Conservation (phyloP, 2,113 vertebrate genomes). For the Marcusenius ussheri region DNA sequence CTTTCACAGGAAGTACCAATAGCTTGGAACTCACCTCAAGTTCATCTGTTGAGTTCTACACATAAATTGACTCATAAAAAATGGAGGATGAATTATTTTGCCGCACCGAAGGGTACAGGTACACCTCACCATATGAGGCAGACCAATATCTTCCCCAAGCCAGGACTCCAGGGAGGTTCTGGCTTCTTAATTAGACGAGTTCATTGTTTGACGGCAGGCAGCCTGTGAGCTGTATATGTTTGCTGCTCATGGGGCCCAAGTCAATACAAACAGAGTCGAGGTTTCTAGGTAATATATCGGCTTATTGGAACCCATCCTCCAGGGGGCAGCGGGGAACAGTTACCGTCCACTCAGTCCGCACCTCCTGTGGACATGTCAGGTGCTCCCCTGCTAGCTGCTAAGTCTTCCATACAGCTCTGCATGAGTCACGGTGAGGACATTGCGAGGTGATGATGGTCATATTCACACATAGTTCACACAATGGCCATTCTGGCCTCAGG, state of each 20-base stretch:
- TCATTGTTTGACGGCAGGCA: not conserved
- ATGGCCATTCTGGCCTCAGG: not conserved
- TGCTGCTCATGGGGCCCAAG: not conserved
- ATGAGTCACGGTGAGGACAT: not conserved
- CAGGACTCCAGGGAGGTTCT: not conserved
- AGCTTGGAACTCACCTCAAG: conserved; percentile 5
- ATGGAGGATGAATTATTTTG: not conserved
- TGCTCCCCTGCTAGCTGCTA: not conserved
- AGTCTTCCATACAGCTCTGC: not conserved
- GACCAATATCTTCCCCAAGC: not conserved
- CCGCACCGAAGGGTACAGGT: not conserved
- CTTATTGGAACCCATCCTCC: not conserved
- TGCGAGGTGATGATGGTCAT: not conserved
- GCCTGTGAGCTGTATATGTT: not conserved
- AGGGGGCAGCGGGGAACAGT: not conserved
- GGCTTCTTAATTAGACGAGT: not conserved
- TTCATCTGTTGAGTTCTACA: conserved; percentile 7
- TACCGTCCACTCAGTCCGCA: not conserved
- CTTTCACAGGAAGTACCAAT: not conserved
- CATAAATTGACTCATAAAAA: conserved; percentile 6
- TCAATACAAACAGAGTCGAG: not conserved
- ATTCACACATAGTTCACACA: not conserved
- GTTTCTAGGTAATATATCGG: not conserved
- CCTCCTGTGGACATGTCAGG: not conserved
- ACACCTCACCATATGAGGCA: conserved; percentile 7